Evolutionary conservation across 1,140 invertebrate species (phyloP), one percentile per base, ranked within the genome.

Genomic region (Conus ventricosus): DNA sequence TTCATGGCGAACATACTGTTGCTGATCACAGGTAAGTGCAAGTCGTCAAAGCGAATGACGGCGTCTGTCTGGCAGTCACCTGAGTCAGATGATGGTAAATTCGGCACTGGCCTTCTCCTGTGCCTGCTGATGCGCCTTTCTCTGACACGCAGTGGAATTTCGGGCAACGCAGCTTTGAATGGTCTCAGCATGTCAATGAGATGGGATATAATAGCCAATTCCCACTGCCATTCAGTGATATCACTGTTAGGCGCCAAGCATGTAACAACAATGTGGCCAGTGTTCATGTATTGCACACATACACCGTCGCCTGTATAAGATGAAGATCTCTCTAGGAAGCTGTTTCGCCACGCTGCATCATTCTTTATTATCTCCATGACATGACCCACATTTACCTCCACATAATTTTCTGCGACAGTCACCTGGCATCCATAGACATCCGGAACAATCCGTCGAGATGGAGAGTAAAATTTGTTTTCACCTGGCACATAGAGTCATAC

Each of bases 151-250:
- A 71, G 67, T 20, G 67, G 67, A 23, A 0, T 20, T 71, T 11
- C 20, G 13, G 20, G 23, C 11, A n/a, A 71, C 23, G 20, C 20
- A 71, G 6, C 23, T n/a, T 23, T 71, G 17, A 20, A 71, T 71
- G 67, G 67, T 7, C 13, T 71, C 67, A 71, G 20, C 67, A 71
- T 3, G 11, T 71, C 23, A 23, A 71, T 71, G 11, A 71, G 67
- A 17, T 6, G 0, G 6, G 6, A 11, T 0, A n/a, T 5, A 4
- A 71, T 1, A 13, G 6, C 7, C 0, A 4, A 23, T n/a, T 6
- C 57, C 57, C 57, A 60, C 15, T 11, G 11, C 15, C 6, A 4
- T 71, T 71, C 7, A 6, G 0, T 7, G 20, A n/a, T 0, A 6
- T 23, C 20, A 20, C 6, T 23, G 67, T 6, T 10, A 71, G 13